Conservation (phyloP, 1,140 invertebrate species). For the Trichonephila inaurata region DNA sequence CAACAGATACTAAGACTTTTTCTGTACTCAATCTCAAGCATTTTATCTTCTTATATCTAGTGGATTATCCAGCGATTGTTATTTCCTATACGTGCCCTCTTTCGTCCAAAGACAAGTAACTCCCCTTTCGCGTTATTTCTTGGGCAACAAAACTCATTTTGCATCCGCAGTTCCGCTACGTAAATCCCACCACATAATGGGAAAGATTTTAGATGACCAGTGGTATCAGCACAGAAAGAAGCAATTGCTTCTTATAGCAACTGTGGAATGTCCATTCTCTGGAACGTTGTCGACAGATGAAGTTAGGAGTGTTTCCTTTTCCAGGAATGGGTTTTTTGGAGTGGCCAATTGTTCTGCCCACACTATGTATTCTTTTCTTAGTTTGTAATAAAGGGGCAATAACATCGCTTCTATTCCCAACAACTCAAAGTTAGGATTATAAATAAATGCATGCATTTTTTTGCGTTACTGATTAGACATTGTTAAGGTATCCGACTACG, state of each 20-base stretch:
- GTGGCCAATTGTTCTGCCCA: neutral
- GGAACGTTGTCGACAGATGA: neutral
- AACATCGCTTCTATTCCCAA: neutral
- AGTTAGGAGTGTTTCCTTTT: neutral
- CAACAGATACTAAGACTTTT: too few relatives aligned
- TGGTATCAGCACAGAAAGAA: neutral
- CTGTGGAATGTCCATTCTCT: neutral
- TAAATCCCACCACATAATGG: conserved; percentile 23
- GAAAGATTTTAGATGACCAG: neutral
- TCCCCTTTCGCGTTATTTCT: neutral
- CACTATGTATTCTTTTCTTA: neutral
- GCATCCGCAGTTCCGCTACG: neutral
- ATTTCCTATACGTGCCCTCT: neutral
- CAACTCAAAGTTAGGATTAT: too few relatives aligned
- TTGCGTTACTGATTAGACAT: too few relatives aligned
- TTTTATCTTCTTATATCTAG: too few relatives aligned
- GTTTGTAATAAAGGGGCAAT: neutral
- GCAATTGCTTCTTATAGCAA: neutral
- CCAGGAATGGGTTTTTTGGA: neutral
- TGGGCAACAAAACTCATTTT: neutral
- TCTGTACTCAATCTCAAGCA: too few relatives aligned
- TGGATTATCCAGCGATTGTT: neutral
- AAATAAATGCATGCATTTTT: too few relatives aligned
- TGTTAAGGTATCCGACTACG: too few relatives aligned
- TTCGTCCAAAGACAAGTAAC: neutral